A percentile compares a stretch with the other conserved stretches of the same genome.
Conservation (phyloP, 2,888 invertebrate genomes). For the Cheilosia variabilis region DNA sequence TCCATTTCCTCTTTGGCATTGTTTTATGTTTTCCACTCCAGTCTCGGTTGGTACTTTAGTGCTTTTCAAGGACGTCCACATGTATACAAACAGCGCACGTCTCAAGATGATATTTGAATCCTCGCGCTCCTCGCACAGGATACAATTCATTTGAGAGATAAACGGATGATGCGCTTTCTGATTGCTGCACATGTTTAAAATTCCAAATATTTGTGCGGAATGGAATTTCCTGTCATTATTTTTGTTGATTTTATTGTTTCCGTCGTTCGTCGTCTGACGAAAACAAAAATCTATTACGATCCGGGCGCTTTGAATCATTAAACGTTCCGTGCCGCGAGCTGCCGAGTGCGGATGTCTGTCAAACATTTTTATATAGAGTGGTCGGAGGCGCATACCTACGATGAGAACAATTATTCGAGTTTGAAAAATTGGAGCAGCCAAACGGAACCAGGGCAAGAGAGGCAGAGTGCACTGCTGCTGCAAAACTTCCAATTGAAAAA, state of each 20-base stretch:
- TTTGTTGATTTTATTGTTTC: slow-evolving; percentile 51
- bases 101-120: slow-evolving; percentile 74
- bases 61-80: slow-evolving; percentile 71
- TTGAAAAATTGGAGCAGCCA: slow-evolving; percentile 52
- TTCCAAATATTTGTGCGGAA: slow-evolving; percentile 70
- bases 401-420: slow-evolving; percentile 8
- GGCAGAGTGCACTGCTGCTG: slow-evolving; percentile 16
- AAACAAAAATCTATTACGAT: slow-evolving; percentile 20
- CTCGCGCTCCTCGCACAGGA: slow-evolving; percentile 57
- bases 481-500: slow-evolving; percentile 51
- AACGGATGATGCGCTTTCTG: slow-evolving; percentile 74
- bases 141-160: slow-evolving; percentile 75
- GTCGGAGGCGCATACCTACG: slow-evolving; percentile 26
- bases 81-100: slow-evolving; percentile 67
- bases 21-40: slow-evolving; percentile 69
- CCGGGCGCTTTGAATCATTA: slow-evolving; percentile 45
- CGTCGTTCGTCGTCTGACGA: not conserved
- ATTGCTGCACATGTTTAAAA: slow-evolving; percentile 75
- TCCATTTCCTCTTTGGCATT: slow-evolving; percentile 73
- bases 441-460: slow-evolving; percentile 36
- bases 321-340: slow-evolving; percentile 39
- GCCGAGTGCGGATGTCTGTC: slow-evolving; percentile 21
- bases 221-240: slow-evolving; percentile 68
- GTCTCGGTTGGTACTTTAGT: slow-evolving; percentile 71
- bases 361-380: slow-evolving; percentile 39